Evolutionary conservation across 2,113 vertebrate species (phyloP).

Genomic region (Petrocephalus microphthalmus): DNA sequence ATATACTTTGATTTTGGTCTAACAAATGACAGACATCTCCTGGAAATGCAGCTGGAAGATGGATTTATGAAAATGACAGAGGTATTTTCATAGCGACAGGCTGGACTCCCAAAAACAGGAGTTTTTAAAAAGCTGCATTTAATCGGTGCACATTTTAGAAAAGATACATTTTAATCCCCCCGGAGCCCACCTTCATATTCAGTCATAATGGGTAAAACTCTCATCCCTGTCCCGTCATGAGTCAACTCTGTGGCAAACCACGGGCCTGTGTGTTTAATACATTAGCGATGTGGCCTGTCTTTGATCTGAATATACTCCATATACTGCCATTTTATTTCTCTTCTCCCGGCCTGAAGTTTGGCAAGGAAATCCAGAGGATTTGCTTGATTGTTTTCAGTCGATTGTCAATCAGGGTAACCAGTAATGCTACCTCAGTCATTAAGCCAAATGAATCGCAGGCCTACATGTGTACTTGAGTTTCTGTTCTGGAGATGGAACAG

Average conservation of each 20-base stretch:
- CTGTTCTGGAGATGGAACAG: neutral
- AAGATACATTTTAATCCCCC: conserved; percentile 42
- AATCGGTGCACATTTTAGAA: neutral
- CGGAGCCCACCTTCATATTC: conserved; percentile 47
- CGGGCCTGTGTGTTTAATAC: conserved; percentile 72
- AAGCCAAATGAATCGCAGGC: neutral
- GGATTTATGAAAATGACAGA: neutral
- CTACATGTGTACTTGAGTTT: conserved; percentile 12
- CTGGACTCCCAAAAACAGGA: conserved; percentile 47
- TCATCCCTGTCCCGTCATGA: conserved; percentile 50
- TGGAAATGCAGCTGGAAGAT: neutral
- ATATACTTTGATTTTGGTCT: neutral
- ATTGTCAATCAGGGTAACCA: neutral
- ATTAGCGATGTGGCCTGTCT: conserved; percentile 48
- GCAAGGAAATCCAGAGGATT: neutral
- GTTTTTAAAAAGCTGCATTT: neutral
- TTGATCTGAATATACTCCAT: neutral
- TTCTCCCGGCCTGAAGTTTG: neutral
- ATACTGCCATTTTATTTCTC: conserved; percentile 6
- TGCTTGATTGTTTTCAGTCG: neutral
- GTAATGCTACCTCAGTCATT: neutral
- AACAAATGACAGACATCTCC: neutral
- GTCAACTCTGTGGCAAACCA: conserved; percentile 51
- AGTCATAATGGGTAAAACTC: conserved; percentile 58
- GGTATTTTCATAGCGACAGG: conserved; percentile 20